A percentile compares a stretch with the other conserved stretches of the same genome.
Conservation (phyloP, 2,113 vertebrate genomes). For the Rhea pennata region DNA sequence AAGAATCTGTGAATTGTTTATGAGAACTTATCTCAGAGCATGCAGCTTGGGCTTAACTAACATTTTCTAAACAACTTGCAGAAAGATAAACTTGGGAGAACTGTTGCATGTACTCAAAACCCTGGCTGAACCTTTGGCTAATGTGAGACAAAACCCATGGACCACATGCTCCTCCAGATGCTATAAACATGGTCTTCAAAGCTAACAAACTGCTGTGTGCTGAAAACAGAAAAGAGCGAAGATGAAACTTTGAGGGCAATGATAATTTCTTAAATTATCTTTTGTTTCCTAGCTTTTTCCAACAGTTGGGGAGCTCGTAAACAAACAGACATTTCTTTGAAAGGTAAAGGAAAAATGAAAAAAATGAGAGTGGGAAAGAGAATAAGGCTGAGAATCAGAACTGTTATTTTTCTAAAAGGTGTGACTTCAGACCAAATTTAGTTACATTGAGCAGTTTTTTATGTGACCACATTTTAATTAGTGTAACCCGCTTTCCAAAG, state of each 20-base stretch:
- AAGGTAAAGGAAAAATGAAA: neutral
- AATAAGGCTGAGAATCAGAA: neutral
- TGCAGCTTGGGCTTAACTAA: neutral
- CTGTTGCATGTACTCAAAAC: neutral
- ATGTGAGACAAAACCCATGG: accelerated
- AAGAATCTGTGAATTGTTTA: slow-evolving; percentile 24
- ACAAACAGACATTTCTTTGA: neutral
- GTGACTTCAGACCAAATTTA: neutral
- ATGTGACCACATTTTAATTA: neutral
- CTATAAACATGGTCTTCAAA: neutral
- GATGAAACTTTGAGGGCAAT: neutral
- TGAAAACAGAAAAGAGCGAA: neutral
- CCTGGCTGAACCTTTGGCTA: neutral
- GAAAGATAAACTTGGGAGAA: slow-evolving; percentile 23
- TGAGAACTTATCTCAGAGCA: neutral
- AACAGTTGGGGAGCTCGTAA: neutral
- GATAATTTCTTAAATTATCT: neutral
- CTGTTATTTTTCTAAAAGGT: neutral
- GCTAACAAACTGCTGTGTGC: neutral
- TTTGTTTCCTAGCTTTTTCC: neutral
- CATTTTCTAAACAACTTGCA: slow-evolving; percentile 37
- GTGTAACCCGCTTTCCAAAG: neutral
- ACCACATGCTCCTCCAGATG: neutral
- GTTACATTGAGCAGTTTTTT: neutral
- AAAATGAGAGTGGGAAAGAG: neutral